Evolutionary conservation across 1,140 invertebrate genomes (phyloP).

Genomic region (Thaumetopoea pityocampa): DNA sequence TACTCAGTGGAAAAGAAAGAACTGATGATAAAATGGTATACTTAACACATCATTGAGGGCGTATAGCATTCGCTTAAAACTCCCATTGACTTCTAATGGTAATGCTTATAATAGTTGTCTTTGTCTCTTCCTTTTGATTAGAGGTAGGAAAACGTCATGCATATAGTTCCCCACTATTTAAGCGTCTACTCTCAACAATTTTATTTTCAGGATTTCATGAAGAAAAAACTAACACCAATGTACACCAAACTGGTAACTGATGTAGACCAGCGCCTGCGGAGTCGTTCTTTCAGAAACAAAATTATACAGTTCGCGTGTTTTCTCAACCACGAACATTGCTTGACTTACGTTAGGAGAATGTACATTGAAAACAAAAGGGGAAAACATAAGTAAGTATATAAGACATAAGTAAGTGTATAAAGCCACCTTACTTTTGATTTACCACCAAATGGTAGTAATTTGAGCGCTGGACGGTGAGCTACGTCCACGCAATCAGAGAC

Average conservation of each 20-base stretch:
- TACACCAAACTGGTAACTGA: slow-evolving; percentile 38
- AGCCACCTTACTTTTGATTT: no score
- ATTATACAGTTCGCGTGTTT: slow-evolving; percentile 41
- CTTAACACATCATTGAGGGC: no score
- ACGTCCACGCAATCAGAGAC: no score
- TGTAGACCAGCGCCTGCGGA: slow-evolving; percentile 31
- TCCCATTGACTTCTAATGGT: no score
- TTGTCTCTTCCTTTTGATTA: background rate
- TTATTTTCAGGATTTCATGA: slow-evolving; percentile 46
- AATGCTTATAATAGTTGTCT: no score
- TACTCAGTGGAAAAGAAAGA: no score
- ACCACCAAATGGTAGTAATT: no score
- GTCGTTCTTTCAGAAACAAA: slow-evolving; percentile 38
- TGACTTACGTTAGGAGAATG: slow-evolving; percentile 31
- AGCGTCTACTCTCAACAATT: background rate
- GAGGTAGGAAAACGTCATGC: background rate
- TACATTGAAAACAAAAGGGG: slow-evolving; percentile 28
- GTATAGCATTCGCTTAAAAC: no score
- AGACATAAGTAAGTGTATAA: no score
- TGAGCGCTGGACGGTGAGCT: no score
- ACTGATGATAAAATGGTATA: no score
- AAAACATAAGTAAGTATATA: slow-evolving; percentile 14
- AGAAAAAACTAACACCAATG: slow-evolving; percentile 32
- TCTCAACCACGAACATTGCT: slow-evolving; percentile 33
- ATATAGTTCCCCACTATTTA: slow-evolving; percentile 1